Evolutionary conservation across 2,888 invertebrate genomes (phyloP), one percentile per base, ranked within the genome.

Genomic region (Melieria picta): DNA sequence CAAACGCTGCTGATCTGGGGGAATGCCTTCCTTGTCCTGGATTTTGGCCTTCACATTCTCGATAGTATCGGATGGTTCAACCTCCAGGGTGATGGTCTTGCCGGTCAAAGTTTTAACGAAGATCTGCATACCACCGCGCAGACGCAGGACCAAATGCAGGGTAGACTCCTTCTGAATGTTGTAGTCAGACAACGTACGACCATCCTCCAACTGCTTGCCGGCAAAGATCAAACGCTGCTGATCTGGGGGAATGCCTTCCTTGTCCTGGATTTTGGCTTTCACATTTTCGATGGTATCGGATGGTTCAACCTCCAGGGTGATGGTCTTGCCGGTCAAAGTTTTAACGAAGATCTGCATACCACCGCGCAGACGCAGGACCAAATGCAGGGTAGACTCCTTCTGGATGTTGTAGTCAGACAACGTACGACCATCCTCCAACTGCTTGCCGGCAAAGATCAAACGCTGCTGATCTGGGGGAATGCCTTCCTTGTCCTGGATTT

Each of bases 401-500:
- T 78, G 78, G 7, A 78, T 78, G 45, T 78, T 78, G 52, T 78
- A 78, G 13, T 78, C 78, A 2, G 78, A 78, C 13, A 78, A 61
- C 0, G 78, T 78, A 4, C 78, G 78, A 0, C 78, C 78, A 57
- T 78, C 78, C 42, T 78, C 78, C 57, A 78, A 42, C 5, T 78
- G 78, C 7, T 78, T 78, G n/a, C 78, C 78, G 4, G 78, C 78
- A 9, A 78, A 78, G 16, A 78, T 78, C 52, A 78, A 66, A 75
- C 78, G 78, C 42, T 78, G 78, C 10, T 78, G 78, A 16, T 78
- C 78, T 76, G 78, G 78, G 0, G 78, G 78, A 66, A 78, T 78
- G 30, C 78, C 78, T 62, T 78, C 78, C 57, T 78, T 78, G n/a
- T 78, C 78, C 30, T 78, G 78, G 48, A 78, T 78, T 1, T 78